Base-by-base conservation (phyloP, 2,113 vertebrate species). In the Etheostoma spectabile region DNA sequence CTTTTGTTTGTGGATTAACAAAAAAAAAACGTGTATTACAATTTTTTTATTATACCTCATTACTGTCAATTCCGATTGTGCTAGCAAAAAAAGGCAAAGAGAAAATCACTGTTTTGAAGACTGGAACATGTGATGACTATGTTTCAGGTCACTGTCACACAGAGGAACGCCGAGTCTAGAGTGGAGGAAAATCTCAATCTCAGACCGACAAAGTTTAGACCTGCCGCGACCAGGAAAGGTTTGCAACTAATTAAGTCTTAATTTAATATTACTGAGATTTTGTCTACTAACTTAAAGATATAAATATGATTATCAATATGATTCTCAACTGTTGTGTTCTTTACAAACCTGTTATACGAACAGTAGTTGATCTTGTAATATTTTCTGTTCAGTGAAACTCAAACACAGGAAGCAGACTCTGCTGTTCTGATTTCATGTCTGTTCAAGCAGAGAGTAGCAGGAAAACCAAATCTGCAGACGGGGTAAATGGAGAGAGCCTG, bases 121-220 rank as follows among this genome's bases (percentile, higher is more conserved):
- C 12, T 1, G 2, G 19, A 53, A 0, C n/a, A 46, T 63, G 15
- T 70, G 49, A 35, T 49, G 1, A 10, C 13, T 80, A 1, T 62
- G 13, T 89, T 90, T 45, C 73, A 99, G 98, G 97, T 98, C 61
- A 96, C 92, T 68, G 69, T 99, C 85, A 83, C 92, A 49, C 97
- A 97, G 69, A 96, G 86, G 80, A 88, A 87, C 57, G 4, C 82
- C n/a, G 95, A 94, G 73, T 74, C 89, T 5, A 83, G 70, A 30
- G 77, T 77, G 2, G 76, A 89, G 15, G 94, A 92, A 33, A 92
- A 71, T 56, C 86, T 92, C 6, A 93, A 86, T 48, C 90, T 92
- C 27, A 93, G 92, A 78, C 77, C 84, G 51, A 73, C 90, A 75
- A 94, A 86, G 79, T 61, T 88, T 56, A 94, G 86, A 87, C 73